Evolutionary conservation across 2,888 invertebrate species (phyloP).

Genomic region (Steinernema hermaphroditum): DNA sequence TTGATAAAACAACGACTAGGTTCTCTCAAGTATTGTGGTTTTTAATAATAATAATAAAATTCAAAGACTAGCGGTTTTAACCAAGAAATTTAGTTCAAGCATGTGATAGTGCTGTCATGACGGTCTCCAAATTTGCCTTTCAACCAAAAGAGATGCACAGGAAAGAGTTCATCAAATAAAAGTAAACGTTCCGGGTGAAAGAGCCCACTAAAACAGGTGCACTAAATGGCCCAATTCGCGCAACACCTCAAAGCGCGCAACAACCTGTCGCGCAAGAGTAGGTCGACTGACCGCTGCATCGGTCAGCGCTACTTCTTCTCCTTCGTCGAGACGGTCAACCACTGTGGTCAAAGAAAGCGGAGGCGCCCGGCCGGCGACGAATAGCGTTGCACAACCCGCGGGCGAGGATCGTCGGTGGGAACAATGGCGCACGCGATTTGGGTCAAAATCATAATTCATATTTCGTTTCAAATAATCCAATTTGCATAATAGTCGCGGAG

Average conservation of each 20-base stretch:
- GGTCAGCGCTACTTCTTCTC: not conserved
- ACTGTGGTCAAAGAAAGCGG: not conserved
- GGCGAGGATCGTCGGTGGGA: not conserved
- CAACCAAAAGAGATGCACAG: no score
- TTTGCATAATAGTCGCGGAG: constrained; percentile 1
- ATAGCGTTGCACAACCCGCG: not conserved
- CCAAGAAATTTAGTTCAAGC: no score
- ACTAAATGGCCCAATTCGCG: no score
- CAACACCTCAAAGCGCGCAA: not conserved
- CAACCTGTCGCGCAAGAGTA: not conserved
- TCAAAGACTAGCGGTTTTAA: no score
- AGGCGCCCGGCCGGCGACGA: not conserved
- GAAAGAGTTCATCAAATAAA: no score
- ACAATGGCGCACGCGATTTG: not conserved
- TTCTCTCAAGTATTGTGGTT: no score
- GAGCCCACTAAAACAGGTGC: no score
- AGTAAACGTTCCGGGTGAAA: no score
- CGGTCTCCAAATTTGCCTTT: no score
- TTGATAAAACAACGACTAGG: no score
- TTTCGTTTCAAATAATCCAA: not conserved
- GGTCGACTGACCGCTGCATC: not conserved
- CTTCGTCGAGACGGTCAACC: not conserved
- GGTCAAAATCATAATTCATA: constrained; percentile 25
- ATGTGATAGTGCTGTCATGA: no score
- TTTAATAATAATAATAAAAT: no score